Percentiles rank a stretch among this genome's conserved stretches.
Conservation (phyloP, 1,140 invertebrate genomes). For the Anagrus nilaparvatae region DNA sequence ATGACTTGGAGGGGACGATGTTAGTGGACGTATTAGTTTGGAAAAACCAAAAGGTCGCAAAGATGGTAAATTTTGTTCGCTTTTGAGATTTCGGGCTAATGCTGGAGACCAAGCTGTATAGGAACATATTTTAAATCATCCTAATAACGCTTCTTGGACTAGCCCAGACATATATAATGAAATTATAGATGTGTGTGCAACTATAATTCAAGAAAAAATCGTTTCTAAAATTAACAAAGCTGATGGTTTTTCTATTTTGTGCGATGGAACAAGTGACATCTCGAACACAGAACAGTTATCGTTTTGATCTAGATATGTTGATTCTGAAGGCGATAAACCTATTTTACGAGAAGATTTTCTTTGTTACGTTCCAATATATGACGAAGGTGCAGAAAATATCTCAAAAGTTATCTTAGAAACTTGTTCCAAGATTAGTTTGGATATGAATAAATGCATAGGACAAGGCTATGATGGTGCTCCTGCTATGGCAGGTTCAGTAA, state of each 20-base stretch:
- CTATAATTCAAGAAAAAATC: neutral
- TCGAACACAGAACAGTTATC: slow-evolving; percentile 16
- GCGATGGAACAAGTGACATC: neutral
- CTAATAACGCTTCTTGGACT: neutral
- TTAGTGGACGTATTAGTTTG: too few species aligned
- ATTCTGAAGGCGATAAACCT: slow-evolving; percentile 5
- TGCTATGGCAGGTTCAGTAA: slow-evolving; percentile 24
- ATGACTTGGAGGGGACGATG: too few species aligned
- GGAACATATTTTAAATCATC: neutral
- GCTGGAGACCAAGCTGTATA: slow-evolving; percentile 3
- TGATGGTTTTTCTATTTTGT: neutral
- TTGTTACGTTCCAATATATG: slow-evolving; percentile 20
- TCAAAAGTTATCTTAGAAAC: slow-evolving; percentile 15
- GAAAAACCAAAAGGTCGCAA: too few species aligned
- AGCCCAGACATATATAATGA: neutral
- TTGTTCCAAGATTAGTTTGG: slow-evolving; percentile 18
- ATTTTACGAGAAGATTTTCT: slow-evolving; percentile 24
- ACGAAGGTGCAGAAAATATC: slow-evolving; percentile 20
- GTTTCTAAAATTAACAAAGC: neutral
- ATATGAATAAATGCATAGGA: slow-evolving; percentile 19
- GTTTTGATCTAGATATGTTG: slow-evolving; percentile 21
- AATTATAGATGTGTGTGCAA: neutral
- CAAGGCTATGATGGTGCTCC: slow-evolving; percentile 28
- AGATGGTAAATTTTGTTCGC: slow-evolving; percentile 20
- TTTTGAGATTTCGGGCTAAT: slow-evolving; percentile 17